Evolutionary conservation across 2,797 vertebrate species (phyloP).

Genomic region (Parambassis ranga): DNA sequence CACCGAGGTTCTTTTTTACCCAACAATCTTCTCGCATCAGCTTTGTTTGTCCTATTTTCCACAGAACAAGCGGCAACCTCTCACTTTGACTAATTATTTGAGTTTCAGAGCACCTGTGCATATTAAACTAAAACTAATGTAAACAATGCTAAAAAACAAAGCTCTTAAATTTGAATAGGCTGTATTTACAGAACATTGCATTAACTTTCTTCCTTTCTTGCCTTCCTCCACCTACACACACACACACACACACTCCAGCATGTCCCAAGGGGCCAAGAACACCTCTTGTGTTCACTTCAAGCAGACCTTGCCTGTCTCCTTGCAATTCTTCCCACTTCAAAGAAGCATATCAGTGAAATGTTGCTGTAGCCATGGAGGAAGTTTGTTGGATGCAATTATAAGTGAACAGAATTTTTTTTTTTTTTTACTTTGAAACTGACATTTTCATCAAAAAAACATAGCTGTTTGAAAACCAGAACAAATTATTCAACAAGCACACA

Average conservation of each 20-base stretch:
- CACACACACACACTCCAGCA: slow-evolving; percentile 18
- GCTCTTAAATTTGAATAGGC: background rate
- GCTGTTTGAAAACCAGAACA: background rate
- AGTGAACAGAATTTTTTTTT: background rate
- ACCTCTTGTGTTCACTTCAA: slow-evolving; percentile 36
- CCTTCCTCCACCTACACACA: slow-evolving; percentile 6
- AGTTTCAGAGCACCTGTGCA: slow-evolving; percentile 1
- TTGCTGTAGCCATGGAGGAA: slow-evolving; percentile 6
- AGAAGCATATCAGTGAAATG: slow-evolving; percentile 43
- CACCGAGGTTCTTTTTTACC: background rate
- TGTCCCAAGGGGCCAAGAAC: slow-evolving; percentile 42
- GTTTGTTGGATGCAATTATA: slow-evolving; percentile 44
- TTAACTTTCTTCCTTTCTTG: background rate
- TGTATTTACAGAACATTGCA: background rate
- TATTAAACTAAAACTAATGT: background rate
- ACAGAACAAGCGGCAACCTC: background rate
- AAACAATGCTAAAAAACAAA: slow-evolving; percentile 17
- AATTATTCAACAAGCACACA: background rate
- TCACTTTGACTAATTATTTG: slow-evolving; percentile 1
- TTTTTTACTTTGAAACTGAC: slow-evolving; percentile 19
- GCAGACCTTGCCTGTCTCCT: slow-evolving; percentile 47
- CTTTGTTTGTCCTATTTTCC: background rate
- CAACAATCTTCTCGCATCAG: background rate
- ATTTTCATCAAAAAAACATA: slow-evolving; percentile 13
- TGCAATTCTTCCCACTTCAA: slow-evolving; percentile 54